Percentiles rank a stretch among this genome's conserved stretches.
phyloP scores from a whole-genome alignment of 2,797 vertebrate genomes.

The Pristis pectinata region DNA sequence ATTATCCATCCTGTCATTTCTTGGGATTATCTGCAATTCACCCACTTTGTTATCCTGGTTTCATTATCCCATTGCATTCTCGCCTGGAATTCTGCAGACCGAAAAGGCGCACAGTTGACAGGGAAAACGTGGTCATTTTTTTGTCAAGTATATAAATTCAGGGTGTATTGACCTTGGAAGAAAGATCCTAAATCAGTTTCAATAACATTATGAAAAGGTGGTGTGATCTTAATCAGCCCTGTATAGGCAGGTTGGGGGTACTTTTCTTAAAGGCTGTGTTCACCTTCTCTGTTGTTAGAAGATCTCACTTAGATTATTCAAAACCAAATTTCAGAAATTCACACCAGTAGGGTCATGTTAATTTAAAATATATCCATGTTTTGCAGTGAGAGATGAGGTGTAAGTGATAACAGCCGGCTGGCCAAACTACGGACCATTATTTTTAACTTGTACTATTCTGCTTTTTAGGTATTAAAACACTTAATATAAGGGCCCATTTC shows the following conservation, averaged over 20 bases:
- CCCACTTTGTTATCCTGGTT: neutral
- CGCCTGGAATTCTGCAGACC: no score
- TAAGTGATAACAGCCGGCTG: neutral
- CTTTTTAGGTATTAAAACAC: neutral
- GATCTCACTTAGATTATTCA: neutral
- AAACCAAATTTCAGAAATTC: neutral
- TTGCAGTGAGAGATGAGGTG: neutral
- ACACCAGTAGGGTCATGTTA: conserved; percentile 12
- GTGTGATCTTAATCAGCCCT: neutral
- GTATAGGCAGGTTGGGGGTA: neutral
- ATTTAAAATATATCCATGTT: neutral
- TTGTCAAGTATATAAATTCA: neutral
- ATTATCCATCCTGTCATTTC: neutral
- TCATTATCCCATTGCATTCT: neutral
- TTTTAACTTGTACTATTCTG: neutral
- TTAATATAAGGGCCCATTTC: neutral
- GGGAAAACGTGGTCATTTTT: neutral
- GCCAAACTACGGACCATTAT: no score
- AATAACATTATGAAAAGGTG: neutral
- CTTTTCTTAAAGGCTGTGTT: neutral
- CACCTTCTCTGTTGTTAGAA: neutral
- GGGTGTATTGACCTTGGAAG: neutral
- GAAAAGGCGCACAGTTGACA: no score
- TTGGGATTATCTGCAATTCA: neutral
- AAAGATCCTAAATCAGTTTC: neutral